Base-by-base conservation (phyloP, 2,888 invertebrate species). In the Stegophylla sp. region DNA sequence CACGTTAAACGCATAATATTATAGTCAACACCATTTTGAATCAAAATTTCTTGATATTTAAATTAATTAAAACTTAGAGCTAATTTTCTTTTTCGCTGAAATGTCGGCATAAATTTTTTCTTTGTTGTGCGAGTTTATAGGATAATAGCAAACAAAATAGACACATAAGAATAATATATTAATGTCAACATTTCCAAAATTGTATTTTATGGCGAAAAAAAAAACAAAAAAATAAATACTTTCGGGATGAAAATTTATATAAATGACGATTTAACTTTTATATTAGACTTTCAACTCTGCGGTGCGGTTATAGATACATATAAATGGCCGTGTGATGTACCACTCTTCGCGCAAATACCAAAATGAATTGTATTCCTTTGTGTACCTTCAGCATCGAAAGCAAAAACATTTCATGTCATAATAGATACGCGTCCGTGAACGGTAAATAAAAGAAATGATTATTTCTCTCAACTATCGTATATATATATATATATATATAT, bases 391-490 rank as follows among this genome's bases (percentile, higher is more conserved):
- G 20, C n/a, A 67, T 77, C 43, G n/a, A 53, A 77, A 67, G 56
- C 67, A 75, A 59, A 66, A 26, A 17, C 26, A 59, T 67, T 77
- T 77, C 45, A 26, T 28, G 43, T 17, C 34, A 53, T 53, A 53
- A 76, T 66, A 34, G 66, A 76, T 66, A 43, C 66, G 17, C 20
- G 51, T 66, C 43, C 3, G 76, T 34, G n/a, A n/a, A 48, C 41
- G 17, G 28, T n/a, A 77, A 67, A 77, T 67, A 67, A 67, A 67
- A 77, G 56, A 43, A 12, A 59, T 28, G 45, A 67, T 45, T 77
- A 77, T 77, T 67, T 77, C n/a, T 77, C 56, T 77, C 56, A n/a
- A n/a, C 51, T 56, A 51, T 64, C 75, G 41, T 66, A n/a, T n/a
- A n/a, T n/a, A n/a, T n/a, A n/a, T n/a, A n/a, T n/a, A n/a, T n/a